A percentile compares a stretch with the other conserved stretches of the same genome.
phyloP scores from a whole-genome alignment of 2,113 vertebrate species.

The Vulpes vulpes region DNA sequence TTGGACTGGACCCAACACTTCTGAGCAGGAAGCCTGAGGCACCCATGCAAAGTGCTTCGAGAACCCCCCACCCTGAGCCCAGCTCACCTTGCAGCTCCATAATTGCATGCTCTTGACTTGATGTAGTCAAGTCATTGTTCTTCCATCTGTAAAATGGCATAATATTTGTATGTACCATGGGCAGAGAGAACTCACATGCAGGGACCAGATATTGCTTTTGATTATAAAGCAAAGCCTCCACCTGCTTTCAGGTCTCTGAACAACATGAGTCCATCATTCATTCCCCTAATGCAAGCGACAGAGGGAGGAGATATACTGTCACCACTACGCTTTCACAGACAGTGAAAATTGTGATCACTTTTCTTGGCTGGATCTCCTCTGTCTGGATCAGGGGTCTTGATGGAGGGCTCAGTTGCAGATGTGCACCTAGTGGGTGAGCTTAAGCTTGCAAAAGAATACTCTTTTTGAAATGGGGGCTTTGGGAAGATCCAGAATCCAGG shows the following conservation, averaged over 20 bases:
- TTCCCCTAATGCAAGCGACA: not conserved
- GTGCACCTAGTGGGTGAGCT: not conserved
- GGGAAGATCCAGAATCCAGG: conserved; percentile 49
- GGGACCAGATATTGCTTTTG: conserved; percentile 19
- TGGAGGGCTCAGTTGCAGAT: not conserved
- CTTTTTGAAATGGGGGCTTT: conserved; percentile 57
- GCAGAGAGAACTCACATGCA: not conserved
- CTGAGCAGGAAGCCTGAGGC: not conserved
- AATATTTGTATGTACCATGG: not conserved
- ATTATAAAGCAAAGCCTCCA: not conserved
- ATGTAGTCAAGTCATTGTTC: not conserved
- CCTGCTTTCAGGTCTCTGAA: not conserved
- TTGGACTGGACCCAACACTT: not conserved
- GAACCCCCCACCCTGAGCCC: not conserved
- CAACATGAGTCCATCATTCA: not conserved
- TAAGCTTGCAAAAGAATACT: no score
- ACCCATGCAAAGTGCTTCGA: not conserved
- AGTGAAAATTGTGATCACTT: not conserved
- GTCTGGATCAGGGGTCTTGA: not conserved
- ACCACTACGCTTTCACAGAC: not conserved
- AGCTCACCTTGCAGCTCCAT: not conserved
- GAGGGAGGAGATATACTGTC: not conserved
- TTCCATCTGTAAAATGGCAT: not conserved
- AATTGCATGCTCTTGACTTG: not conserved
- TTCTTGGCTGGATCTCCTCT: not conserved